Conservation (phyloP, 2,113 vertebrate species). For the Ranitomeya imitator region DNA sequence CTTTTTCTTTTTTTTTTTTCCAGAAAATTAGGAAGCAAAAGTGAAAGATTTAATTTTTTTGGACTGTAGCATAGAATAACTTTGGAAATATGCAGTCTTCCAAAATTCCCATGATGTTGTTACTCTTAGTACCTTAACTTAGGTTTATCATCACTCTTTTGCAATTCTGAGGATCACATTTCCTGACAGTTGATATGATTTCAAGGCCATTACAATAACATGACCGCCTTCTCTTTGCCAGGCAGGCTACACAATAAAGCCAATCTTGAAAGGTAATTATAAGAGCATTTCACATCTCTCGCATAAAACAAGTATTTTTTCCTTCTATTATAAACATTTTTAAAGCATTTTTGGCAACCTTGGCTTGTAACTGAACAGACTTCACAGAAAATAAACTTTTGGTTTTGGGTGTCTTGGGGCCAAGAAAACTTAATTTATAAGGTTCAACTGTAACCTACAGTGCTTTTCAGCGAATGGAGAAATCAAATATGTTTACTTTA, state of each 20-base stretch:
- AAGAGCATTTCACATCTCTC: conserved; percentile 38
- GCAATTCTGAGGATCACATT: conserved; percentile 35
- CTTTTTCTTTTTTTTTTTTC: not conserved
- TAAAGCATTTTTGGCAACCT: conserved; percentile 58
- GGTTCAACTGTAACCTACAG: conserved; percentile 53
- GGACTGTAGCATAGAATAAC: not conserved
- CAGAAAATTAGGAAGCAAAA: not conserved
- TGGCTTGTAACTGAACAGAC: conserved; percentile 36
- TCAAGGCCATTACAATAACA: conserved; percentile 34
- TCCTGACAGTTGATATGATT: conserved; percentile 28
- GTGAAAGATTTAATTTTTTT: not conserved
- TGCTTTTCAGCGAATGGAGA: conserved; percentile 44
- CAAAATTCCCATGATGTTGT: not conserved
- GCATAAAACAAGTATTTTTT: conserved; percentile 49
- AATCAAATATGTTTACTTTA: conserved; percentile 55
- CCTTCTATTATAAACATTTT: conserved; percentile 47
- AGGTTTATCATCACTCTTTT: conserved; percentile 32
- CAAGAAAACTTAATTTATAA: conserved; percentile 56
- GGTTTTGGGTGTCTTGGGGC: conserved; percentile 45
- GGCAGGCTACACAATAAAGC: conserved; percentile 24
- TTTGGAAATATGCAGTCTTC: not conserved
- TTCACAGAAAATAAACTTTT: conserved; percentile 55
- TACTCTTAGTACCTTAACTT: conserved; percentile 1
- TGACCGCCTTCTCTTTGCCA: conserved; percentile 8
- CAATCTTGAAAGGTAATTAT: conserved; percentile 38